Evolutionary conservation across 2,888 invertebrate species (phyloP).

Genomic region (Meliscaeva auricollis): DNA sequence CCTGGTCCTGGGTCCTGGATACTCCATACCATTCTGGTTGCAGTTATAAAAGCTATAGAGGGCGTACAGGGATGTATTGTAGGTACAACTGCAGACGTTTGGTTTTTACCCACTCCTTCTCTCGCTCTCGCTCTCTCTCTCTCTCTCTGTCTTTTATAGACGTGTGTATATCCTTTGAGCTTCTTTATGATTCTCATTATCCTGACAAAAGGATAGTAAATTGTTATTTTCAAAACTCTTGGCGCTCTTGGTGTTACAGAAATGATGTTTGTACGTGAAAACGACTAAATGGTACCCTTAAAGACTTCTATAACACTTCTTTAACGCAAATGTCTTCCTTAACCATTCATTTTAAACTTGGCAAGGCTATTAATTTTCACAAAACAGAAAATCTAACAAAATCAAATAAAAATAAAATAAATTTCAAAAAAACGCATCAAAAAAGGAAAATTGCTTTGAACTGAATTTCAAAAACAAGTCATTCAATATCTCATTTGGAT

Average conservation of each 20-base stretch:
- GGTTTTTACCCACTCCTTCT: neutral
- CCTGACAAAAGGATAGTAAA: constrained; percentile 75
- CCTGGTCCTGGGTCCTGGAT: no score
- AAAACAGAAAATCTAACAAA: no score
- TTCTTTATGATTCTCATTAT: constrained; percentile 75
- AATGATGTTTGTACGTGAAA: constrained; percentile 28
- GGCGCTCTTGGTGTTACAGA: constrained; percentile 51
- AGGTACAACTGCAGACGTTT: constrained; percentile 37
- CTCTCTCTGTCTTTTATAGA: no score
- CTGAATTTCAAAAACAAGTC: constrained; percentile 63
- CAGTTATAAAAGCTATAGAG: constrained; percentile 44
- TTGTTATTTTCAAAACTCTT: constrained; percentile 72
- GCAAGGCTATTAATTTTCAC: no score
- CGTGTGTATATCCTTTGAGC: constrained; percentile 72
- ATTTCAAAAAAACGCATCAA: neutral
- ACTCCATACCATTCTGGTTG: constrained; percentile 47
- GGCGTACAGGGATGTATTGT: constrained; percentile 28
- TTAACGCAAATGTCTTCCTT: no score
- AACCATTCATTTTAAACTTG: no score
- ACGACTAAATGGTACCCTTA: no score
- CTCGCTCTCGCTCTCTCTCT: neutral
- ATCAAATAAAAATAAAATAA: neutral
- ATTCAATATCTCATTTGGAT: constrained; percentile 67
- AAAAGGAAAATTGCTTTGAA: constrained; percentile 16
- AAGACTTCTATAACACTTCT: no score